phyloP scores from a whole-genome alignment of 2,888 invertebrate species.

The Patella depressa region DNA sequence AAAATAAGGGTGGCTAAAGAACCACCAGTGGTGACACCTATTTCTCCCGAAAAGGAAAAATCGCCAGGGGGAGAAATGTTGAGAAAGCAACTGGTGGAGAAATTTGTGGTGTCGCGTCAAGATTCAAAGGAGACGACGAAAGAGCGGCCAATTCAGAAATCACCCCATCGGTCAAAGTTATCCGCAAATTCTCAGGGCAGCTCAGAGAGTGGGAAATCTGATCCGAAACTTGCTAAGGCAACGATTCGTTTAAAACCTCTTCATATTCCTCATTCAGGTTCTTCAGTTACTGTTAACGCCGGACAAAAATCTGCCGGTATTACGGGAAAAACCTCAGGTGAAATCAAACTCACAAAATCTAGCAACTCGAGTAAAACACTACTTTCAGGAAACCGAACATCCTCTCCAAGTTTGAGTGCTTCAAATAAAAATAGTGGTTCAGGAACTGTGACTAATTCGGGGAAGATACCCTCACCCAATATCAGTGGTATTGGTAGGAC shows the following conservation, averaged over 20 bases:
- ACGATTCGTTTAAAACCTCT: conserved; percentile 76
- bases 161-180: conserved; percentile 36
- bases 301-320: conserved; percentile 11
- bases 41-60: conserved; percentile 19
- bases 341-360: neutral
- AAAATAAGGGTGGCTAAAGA: conserved; percentile 52
- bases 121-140: conserved; percentile 14
- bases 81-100: conserved; percentile 27
- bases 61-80: conserved; percentile 26
- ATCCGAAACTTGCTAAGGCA: conserved; percentile 61
- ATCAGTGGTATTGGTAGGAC: neutral
- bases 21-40: conserved; percentile 43
- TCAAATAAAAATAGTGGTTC: neutral
- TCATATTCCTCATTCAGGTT: conserved; percentile 75
- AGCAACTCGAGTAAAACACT: neutral
- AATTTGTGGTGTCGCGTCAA: conserved; percentile 27
- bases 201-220: conserved; percentile 48
- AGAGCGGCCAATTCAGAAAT: conserved; percentile 37
- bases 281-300: conserved; percentile 37
- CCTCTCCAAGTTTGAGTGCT: conserved; percentile 7
- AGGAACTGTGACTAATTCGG: neutral
- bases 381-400: conserved; percentile 1
- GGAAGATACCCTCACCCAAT: neutral
- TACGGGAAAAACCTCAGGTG: neutral
- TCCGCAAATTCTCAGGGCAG: conserved; percentile 33